Evolutionary conservation across 2,888 invertebrate genomes (phyloP), one percentile per base, ranked within the genome.

Genomic region (Himalopsyche kuldschensis): DNA sequence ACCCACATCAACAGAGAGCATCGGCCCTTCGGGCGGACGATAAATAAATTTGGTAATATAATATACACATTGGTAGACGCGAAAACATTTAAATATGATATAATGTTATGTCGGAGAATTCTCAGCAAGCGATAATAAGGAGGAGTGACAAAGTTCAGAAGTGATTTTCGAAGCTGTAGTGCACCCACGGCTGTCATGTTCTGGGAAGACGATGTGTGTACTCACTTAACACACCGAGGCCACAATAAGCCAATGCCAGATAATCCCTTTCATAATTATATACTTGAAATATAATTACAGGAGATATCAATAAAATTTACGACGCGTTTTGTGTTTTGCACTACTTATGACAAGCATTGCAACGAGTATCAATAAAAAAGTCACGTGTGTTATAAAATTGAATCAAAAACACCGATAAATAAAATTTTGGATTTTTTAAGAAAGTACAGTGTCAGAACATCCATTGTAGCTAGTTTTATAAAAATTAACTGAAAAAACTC

Each of bases 101-200:
- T 79, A 79, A 79, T 79, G 79, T 31, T 47, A 48, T 79, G 46
- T 48, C 20, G 79, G 46, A 46, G 41, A 79, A 48, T 47, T 48
- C 31, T 79, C 48, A 15, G 11, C 35, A 17, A 48, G 5, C 47
- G 31, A 24, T 79, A 79, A 47, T 79, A 79, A 79, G 48, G 78
- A 47, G 24, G 31, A 79, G 79, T 79, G 79, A 79, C 79, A 79
- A 79, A 79, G 47, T 79, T 48, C 79, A 79, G 79, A 48, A 79
- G 79, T 79, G 79, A 79, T 79, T 79, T 46, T 69, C 69, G 69
- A 69, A 69, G 47, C 48, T 79, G 79, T 79, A 79, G 31, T 31
- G 48, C 79, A 79, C 79, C 79, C 79, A 79, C 79, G 79, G 27
- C 79, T 24, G 79, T 79, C 79, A 48, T 79, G 79, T 79, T 69